Evolutionary conservation across 1,140 invertebrate genomes (phyloP), one percentile per base, ranked within the genome.

Genomic region (Parapsyche elsis): DNA sequence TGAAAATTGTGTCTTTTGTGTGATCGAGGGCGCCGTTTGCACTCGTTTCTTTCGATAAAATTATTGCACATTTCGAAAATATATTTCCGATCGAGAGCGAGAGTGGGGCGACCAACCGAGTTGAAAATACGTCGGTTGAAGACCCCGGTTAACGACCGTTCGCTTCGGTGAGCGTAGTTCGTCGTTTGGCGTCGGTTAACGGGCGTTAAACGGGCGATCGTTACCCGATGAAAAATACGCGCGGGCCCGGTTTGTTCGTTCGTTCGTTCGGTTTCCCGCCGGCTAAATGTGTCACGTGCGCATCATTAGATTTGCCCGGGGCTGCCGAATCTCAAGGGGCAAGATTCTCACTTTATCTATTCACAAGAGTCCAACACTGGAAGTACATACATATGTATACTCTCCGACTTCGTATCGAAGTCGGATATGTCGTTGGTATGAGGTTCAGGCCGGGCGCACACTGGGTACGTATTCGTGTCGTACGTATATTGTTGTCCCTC

Each of bases 251-350:
- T n/a, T n/a, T n/a, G n/a, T n/a, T n/a, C n/a, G n/a, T n/a, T n/a
- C n/a, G n/a, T n/a, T n/a, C n/a, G 23, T 75, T 76, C 61, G 73
- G 73, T 71, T 76, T 76, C 70, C 26, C 79, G 71, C 73, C 57
- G 73, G 44, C 53, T 74, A 76, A 80, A 80, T 80, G 79, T 80
- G 79, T 80, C 79, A 80, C 79, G 79, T 80, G 19, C 45, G 79
- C 45, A 80, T 80, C 79, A 80, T 80, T 80, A 80, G 73, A 80
- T 76, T 80, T 64, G 74, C 71, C 71, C 53, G 73, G 70, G 67
- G 78, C 57, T 21, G 9, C n/a, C 57, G 38, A 49, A 57, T 12
- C 74, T 49, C 78, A 9, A 14, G 78, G 44, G 78, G 57, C 38
- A 21, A 78, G 76, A 38, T 38, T 38, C 30, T n/a, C 38, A 30